Evolutionary conservation across 2,797 vertebrate genomes (phyloP).

Genomic region (Lacerta viridis): DNA sequence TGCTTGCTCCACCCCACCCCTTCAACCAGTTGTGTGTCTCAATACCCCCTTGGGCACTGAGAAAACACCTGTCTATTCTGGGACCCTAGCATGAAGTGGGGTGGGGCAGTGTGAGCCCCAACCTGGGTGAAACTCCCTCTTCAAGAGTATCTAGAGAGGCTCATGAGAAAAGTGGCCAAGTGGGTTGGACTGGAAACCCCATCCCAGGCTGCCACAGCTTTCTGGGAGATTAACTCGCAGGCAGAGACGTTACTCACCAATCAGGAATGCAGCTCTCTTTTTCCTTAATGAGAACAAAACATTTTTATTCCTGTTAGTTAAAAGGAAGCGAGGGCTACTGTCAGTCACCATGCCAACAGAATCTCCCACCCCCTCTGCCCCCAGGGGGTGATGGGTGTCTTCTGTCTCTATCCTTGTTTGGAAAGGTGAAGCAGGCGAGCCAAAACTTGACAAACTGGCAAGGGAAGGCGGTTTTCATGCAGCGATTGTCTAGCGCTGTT

Average conservation of each 20-base stretch:
- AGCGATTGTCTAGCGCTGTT: slow-evolving; percentile 69
- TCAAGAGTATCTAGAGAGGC: slow-evolving; percentile 49
- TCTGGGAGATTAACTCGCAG: slow-evolving; percentile 74
- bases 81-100: slow-evolving; percentile 54
- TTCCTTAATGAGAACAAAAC: slow-evolving; percentile 81
- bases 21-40: not conserved
- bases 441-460: slow-evolving; percentile 47
- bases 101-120: slow-evolving; percentile 52
- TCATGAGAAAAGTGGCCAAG: slow-evolving; percentile 58
- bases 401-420: slow-evolving; percentile 54
- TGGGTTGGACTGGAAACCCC: slow-evolving; percentile 65
- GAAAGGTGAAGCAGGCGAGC: slow-evolving; percentile 64
- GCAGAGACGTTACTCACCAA: slow-evolving; percentile 80
- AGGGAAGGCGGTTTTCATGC: slow-evolving; percentile 56
- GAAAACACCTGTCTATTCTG: slow-evolving; percentile 44
- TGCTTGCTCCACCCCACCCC: no score
- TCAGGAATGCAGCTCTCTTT: slow-evolving; percentile 81
- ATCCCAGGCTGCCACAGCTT: slow-evolving; percentile 70
- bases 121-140: slow-evolving; percentile 36
- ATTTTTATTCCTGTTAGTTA: slow-evolving; percentile 78
- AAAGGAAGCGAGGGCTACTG: slow-evolving; percentile 71
- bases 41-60: not conserved
- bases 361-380: slow-evolving; percentile 61
- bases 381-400: slow-evolving; percentile 61
- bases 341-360: slow-evolving; percentile 78